phyloP scores from a whole-genome alignment of 2,888 invertebrate genomes.

The Ornithoptera alexandrae region DNA sequence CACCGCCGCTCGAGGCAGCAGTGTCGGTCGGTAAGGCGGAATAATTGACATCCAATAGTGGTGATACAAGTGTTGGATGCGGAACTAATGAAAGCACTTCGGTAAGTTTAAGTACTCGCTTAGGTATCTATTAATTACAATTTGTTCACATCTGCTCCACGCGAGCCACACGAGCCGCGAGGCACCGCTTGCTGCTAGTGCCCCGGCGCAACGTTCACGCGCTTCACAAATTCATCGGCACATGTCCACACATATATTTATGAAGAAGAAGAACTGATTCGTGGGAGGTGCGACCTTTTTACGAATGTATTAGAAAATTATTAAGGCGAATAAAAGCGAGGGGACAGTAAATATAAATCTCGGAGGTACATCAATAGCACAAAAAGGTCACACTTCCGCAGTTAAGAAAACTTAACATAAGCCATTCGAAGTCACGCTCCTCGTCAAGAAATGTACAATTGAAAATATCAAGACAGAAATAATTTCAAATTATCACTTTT shows the following conservation, averaged over 20 bases:
- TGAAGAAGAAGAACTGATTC: conserved; percentile 45
- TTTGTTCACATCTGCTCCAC: conserved; percentile 44
- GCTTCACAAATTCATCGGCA: conserved; percentile 47
- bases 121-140: conserved; percentile 47
- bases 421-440: conserved; percentile 60
- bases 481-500: conserved; percentile 75
- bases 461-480: conserved; percentile 79
- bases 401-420: conserved; percentile 51
- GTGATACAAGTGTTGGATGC: conserved; percentile 49
- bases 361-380: conserved; percentile 24
- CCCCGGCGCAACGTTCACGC: conserved; percentile 40
- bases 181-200: conserved; percentile 20
- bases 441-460: conserved; percentile 60
- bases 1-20: conserved; percentile 49
- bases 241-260: conserved; percentile 62
- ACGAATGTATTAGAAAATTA: conserved; percentile 23
- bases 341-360: conserved; percentile 29
- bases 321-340: conserved; percentile 14
- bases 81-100: conserved; percentile 62
- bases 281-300: conserved; percentile 43
- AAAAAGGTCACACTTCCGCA: conserved; percentile 45
- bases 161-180: conserved; percentile 23
- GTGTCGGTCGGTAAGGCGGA: conserved; percentile 64
- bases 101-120: conserved; percentile 58
- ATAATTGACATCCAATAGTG: conserved; percentile 72